A percentile compares a stretch with the other conserved stretches of the same genome.
Evolutionary conservation across 2,888 invertebrate genomes (phyloP).

Genomic region (Cancer borealis): DNA sequence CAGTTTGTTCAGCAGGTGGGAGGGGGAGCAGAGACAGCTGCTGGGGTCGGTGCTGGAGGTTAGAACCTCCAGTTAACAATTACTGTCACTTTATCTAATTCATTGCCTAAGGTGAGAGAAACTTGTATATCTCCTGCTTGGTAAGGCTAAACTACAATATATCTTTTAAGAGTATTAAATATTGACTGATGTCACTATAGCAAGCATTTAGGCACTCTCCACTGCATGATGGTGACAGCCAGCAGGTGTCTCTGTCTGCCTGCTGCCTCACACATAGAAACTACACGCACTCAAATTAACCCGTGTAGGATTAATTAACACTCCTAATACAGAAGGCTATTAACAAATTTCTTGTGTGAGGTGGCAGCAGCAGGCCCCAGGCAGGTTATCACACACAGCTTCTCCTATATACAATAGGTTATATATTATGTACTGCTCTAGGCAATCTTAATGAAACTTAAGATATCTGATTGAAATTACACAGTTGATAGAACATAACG

Average conservation of each 20-base stretch:
- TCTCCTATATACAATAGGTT: conserved; percentile 51
- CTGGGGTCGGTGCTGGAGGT: conserved; percentile 23
- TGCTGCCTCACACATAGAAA: conserved; percentile 38
- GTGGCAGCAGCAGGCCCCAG: conserved; percentile 45
- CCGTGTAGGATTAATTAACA: not conserved
- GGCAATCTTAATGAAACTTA: conserved; percentile 11
- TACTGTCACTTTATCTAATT: conserved; percentile 43
- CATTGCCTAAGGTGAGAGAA: conserved; percentile 42
- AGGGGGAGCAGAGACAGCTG: conserved; percentile 43
- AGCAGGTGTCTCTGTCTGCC: conserved; percentile 44
- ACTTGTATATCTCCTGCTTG: conserved; percentile 38
- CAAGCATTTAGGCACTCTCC: conserved; percentile 41
- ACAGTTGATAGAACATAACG: conserved; percentile 51
- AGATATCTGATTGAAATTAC: conserved; percentile 49
- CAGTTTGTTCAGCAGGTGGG: conserved; percentile 45
- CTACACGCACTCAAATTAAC: conserved; percentile 9
- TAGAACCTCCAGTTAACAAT: conserved; percentile 35
- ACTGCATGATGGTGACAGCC: conserved; percentile 30
- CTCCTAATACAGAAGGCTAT: conserved; percentile 4
- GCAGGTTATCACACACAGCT: conserved; percentile 47
- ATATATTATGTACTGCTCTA: conserved; percentile 49
- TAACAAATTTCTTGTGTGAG: conserved; percentile 25
- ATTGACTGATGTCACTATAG: conserved; percentile 39
- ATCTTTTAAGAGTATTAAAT: conserved; percentile 17
- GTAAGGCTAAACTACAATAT: conserved; percentile 36